phyloP scores from a whole-genome alignment of 64 coral and sea anemone species.

The Montipora capricornis region DNA sequence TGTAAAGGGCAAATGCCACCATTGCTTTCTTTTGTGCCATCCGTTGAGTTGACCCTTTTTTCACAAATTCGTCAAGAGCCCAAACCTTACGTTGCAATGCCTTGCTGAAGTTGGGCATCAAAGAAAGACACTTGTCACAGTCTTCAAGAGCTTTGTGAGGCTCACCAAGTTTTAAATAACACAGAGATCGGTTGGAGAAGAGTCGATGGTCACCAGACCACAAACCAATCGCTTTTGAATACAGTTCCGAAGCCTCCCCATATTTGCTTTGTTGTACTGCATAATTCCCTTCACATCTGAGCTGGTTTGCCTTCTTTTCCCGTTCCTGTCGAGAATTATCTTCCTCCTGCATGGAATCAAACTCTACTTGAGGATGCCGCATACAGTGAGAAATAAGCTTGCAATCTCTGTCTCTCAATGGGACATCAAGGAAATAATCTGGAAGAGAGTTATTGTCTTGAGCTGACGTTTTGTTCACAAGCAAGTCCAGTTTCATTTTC shows the following conservation, averaged over 20 bases:
- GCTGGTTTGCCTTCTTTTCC: slow-evolving; percentile 13
- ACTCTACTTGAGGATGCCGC: neutral
- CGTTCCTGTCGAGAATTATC: neutral
- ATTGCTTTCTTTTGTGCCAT: slow-evolving; percentile 3
- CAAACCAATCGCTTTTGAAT: slow-evolving; percentile 59
- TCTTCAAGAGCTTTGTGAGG: slow-evolving; percentile 67
- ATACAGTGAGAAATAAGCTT: slow-evolving; percentile 86
- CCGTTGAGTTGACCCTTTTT: neutral
- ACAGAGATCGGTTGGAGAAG: slow-evolving; percentile 72
- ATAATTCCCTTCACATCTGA: slow-evolving; percentile 71
- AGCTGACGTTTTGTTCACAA: slow-evolving; percentile 16
- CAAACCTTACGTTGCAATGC: slow-evolving; percentile 75
- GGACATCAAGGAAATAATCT: slow-evolving; percentile 62
- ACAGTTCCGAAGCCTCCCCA: slow-evolving; percentile 40
- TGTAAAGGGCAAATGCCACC: slow-evolving; percentile 43
- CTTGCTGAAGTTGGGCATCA: slow-evolving; percentile 53
- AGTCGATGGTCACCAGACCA: slow-evolving; percentile 52
- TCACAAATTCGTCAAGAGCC: slow-evolving; percentile 54
- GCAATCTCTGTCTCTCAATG: slow-evolving; percentile 59
- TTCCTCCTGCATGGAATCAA: neutral
- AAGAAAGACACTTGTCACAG: slow-evolving; percentile 80
- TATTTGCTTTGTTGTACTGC: slow-evolving; percentile 35
- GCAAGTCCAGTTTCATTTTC: slow-evolving; percentile 60
- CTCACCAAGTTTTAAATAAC: slow-evolving; percentile 61
- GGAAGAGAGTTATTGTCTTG: slow-evolving; percentile 12